Conservation (phyloP, 2,113 vertebrate species). For the Sylvia atricapilla region DNA sequence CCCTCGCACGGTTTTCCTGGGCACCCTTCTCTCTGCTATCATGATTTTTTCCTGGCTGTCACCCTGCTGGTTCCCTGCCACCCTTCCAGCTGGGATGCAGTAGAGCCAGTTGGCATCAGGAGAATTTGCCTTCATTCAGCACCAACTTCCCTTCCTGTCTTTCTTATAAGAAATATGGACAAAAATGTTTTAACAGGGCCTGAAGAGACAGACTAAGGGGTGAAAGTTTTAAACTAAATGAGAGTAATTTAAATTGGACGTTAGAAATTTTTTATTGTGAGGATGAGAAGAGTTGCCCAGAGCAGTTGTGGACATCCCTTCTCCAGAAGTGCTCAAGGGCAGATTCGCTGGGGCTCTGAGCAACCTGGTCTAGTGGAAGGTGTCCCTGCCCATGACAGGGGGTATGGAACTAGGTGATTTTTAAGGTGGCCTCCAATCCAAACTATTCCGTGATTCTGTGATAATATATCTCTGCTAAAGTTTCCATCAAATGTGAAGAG, state of each 20-base stretch:
- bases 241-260: neutral
- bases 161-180: neutral
- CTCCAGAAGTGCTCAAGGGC: neutral
- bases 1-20: neutral
- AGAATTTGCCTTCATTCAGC: neutral
- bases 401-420: neutral
- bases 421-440: neutral
- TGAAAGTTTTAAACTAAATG: neutral
- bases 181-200: neutral
- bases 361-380: neutral
- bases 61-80: neutral
- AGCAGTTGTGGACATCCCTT: neutral
- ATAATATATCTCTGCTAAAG: neutral
- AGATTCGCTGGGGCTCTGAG: neutral
- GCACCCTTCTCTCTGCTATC: neutral
- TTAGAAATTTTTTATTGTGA: neutral
- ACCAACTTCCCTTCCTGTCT: neutral
- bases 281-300: neutral
- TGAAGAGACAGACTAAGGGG: neutral
- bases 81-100: neutral
- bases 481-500: neutral
- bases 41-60: neutral
- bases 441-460: neutral
- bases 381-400: neutral
- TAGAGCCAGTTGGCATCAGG: neutral